Percentiles rank a stretch among this genome's conserved stretches.
Evolutionary conservation across 2,797 vertebrate genomes (phyloP).

Genomic region (Hipposideros larvatus): DNA sequence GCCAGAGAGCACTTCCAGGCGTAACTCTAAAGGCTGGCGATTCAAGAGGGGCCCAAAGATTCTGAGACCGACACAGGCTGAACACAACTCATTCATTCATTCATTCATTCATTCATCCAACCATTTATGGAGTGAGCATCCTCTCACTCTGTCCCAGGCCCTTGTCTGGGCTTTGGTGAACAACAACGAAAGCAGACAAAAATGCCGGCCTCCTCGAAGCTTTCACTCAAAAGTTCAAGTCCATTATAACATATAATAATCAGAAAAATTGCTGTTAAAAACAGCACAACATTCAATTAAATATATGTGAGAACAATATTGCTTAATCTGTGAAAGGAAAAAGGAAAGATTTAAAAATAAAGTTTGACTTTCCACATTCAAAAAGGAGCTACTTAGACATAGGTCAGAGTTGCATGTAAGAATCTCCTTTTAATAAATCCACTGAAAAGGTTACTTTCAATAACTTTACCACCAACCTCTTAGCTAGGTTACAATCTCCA

Average conservation of each 20-base stretch:
- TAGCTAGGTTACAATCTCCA: neutral
- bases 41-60: neutral
- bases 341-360: constrained; percentile 24
- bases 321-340: constrained; percentile 6
- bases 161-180: neutral
- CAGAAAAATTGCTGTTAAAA: neutral
- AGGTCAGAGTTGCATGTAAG: neutral
- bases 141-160: neutral
- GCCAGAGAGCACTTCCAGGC: constrained; percentile 45
- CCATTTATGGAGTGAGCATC: no score
- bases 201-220: neutral
- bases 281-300: neutral
- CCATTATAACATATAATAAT: neutral
- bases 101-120: neutral
- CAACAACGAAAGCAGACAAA: neutral
- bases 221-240: neutral
- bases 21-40: neutral
- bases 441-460: neutral
- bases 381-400: constrained; percentile 21
- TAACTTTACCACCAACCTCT: neutral
- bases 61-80: neutral
- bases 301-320: neutral
- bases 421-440: neutral
- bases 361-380: constrained; percentile 25
- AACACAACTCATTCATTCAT: neutral